These are phyloP conservation scores for Meles meles DNA, from an alignment of 2,113 vertebrate species.

Conservation along the genomic window DNA sequence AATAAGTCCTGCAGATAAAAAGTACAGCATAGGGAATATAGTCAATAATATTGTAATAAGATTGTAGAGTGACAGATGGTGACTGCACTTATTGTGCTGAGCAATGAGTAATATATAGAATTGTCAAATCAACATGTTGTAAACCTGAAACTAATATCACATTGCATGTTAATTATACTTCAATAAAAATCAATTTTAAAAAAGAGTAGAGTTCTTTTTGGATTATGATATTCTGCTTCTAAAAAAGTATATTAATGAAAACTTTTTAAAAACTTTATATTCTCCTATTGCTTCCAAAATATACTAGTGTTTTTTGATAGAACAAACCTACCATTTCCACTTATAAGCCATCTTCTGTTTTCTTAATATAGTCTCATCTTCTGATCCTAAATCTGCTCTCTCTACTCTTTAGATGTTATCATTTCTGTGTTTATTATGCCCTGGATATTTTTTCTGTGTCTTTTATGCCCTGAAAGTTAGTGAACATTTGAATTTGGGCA, in stretches of 20 bases:
- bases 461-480: constrained; percentile 24
- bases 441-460: neutral
- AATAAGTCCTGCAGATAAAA: neutral
- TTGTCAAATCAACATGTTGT: neutral
- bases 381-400: neutral
- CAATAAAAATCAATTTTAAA: neutral
- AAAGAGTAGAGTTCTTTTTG: neutral
- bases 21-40: neutral
- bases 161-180: neutral
- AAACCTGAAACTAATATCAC: neutral
- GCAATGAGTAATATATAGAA: neutral
- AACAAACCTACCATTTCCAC: neutral
- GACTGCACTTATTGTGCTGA: neutral
- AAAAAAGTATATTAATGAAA: constrained; percentile 3
- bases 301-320: neutral
- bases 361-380: constrained; percentile 20
- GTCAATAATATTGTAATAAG: neutral
- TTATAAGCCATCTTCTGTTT: constrained; percentile 13
- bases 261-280: neutral
- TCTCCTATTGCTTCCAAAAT: constrained; percentile 1
- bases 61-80: neutral
- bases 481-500: constrained; percentile 20
- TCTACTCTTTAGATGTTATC: neutral
- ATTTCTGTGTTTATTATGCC: constrained; percentile 38
- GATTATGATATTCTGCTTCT: neutral